Evolutionary conservation across 2,888 invertebrate species (phyloP).

Genomic region (Ctenicera cuprea): DNA sequence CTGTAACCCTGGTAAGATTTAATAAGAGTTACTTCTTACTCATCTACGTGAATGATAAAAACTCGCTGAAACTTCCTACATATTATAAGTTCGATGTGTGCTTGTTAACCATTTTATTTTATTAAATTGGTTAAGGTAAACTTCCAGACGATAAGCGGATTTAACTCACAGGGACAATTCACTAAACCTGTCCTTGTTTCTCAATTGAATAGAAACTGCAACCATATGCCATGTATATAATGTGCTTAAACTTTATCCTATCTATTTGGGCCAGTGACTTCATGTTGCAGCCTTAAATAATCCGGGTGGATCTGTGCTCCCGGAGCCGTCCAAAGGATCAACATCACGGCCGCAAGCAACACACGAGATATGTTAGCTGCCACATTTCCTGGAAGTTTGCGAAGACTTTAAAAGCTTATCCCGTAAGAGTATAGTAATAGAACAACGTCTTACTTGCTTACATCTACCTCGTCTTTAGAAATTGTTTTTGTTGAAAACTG

Average conservation of each 20-base stretch:
- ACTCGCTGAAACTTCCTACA: no score
- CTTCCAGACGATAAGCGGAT: no score
- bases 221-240: slow-evolving; percentile 64
- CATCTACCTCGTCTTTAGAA: not conserved
- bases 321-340: slow-evolving; percentile 63
- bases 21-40: no score
- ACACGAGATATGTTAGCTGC: slow-evolving; percentile 64
- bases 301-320: slow-evolving; percentile 63
- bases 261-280: slow-evolving; percentile 65
- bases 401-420: slow-evolving; percentile 61
- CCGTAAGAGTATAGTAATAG: slow-evolving; percentile 46
- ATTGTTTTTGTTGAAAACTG: slow-evolving; percentile 14
- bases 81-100: no score
- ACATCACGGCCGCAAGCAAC: slow-evolving; percentile 64
- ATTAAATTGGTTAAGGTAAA: no score
- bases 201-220: slow-evolving; percentile 40
- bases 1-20: no score
- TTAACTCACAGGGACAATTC: not conserved
- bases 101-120: no score
- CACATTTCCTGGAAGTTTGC: slow-evolving; percentile 59
- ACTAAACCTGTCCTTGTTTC: slow-evolving; percentile 6
- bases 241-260: slow-evolving; percentile 65
- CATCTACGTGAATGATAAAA: no score
- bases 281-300: slow-evolving; percentile 63
- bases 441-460: slow-evolving; percentile 16